These are phyloP conservation scores for Periplaneta americana DNA, from an alignment of 1,140 invertebrate genomes.

Conservation along the genomic window DNA sequence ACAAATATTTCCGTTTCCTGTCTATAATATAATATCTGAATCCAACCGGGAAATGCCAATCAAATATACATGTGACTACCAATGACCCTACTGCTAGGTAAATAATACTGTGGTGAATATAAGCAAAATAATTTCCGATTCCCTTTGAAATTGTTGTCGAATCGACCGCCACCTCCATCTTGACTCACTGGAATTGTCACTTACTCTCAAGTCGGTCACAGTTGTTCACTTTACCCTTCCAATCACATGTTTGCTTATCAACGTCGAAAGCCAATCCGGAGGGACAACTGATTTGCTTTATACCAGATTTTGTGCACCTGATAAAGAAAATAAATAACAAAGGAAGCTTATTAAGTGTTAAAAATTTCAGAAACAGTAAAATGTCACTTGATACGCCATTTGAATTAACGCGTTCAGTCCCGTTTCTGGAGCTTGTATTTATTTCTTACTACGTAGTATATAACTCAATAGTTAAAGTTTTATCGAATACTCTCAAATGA, in stretches of 20 bases:
- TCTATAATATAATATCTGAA: neutral
- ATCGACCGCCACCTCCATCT: neutral
- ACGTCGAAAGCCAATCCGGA: conserved; percentile 93
- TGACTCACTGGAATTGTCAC: conserved; percentile 36
- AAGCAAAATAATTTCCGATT: neutral
- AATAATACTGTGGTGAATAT: neutral
- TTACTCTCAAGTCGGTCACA: conserved; percentile 95
- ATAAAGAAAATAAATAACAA: conserved; percentile 13
- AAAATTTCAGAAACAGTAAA: neutral
- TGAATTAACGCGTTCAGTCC: too few species aligned
- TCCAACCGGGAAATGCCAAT: neutral
- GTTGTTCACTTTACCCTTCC: conserved; percentile 94
- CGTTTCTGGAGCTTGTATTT: too few species aligned
- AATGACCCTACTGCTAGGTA: neutral
- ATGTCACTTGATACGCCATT: neutral
- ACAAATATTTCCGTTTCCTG: neutral
- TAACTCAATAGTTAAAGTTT: too few species aligned
- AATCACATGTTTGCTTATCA: conserved; percentile 95
- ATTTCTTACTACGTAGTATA: too few species aligned
- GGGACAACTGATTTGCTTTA: conserved; percentile 91
- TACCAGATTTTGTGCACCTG: conserved; percentile 88
- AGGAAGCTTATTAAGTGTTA: neutral
- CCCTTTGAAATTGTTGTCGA: neutral
- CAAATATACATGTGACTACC: neutral
- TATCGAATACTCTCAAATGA: too few species aligned